Evolutionary conservation across 2,888 invertebrate species (phyloP).

Genomic region (Polylopha cassiicola): DNA sequence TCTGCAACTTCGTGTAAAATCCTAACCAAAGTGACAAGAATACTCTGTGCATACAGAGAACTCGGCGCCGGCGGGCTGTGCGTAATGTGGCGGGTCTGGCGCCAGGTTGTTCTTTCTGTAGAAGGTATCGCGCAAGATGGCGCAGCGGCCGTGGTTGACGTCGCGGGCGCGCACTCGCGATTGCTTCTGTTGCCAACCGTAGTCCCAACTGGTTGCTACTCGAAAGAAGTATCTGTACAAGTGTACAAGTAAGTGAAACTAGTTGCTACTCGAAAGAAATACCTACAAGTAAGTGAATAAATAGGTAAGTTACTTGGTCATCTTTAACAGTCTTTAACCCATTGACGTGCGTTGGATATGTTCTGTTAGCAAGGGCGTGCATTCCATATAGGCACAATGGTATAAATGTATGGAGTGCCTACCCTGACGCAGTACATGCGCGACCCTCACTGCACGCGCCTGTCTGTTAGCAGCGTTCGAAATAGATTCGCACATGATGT

Average conservation of each 20-base stretch:
- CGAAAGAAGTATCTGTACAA: conserved; percentile 67
- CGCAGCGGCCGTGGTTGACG: conserved; percentile 66
- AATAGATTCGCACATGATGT: too few species aligned
- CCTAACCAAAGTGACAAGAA: conserved; percentile 44
- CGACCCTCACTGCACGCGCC: too few species aligned
- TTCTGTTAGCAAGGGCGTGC: too few species aligned
- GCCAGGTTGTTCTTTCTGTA: conserved; percentile 75
- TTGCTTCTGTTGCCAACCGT: conserved; percentile 78
- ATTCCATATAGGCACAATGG: too few species aligned
- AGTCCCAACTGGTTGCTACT: conserved; percentile 68
- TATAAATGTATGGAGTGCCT: too few species aligned
- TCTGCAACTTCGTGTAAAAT: not conserved
- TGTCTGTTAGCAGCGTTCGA: too few species aligned
- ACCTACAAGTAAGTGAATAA: too few species aligned
- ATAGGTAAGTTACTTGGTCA: too few species aligned
- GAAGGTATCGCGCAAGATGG: conserved; percentile 74
- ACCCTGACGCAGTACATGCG: too few species aligned
- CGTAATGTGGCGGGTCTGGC: conserved; percentile 75
- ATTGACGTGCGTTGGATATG: too few species aligned
- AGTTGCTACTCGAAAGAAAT: not conserved
- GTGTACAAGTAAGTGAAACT: too few species aligned
- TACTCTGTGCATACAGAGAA: conserved; percentile 62
- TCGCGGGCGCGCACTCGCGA: conserved; percentile 47
- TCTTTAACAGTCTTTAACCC: too few species aligned
- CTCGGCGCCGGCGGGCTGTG: conserved; percentile 61